Base-by-base conservation (phyloP, 1,140 invertebrate species). In the Melitaea cinxia region DNA sequence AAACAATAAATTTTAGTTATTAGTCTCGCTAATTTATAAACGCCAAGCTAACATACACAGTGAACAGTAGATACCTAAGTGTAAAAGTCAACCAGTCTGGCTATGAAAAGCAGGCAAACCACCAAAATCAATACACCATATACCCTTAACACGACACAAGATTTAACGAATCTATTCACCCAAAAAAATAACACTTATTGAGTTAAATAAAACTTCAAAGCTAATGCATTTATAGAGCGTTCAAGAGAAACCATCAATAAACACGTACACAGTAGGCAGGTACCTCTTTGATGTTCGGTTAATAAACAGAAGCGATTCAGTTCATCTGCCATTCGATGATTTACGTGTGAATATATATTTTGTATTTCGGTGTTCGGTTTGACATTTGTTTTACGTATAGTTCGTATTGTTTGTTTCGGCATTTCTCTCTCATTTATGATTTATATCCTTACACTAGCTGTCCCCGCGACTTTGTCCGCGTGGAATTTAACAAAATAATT, bases 271-370 rank as follows among this genome's bases (percentile, higher is more conserved):
- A 28, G 19, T 12, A n/a, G n/a, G n/a, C n/a, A n/a, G n/a, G n/a
- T n/a, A n/a, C n/a, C 50, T 59, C 62, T 70, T 74, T 74, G 69
- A 68, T 71, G 58, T 65, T 45, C 14, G 62, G 62, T 73, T 65
- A 66, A 69, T 73, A 66, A 66, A 73, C 55, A 17, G 37, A 53
- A 61, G 26, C 37, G 39, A 62, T 62, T 47, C 37, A 45, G 21
- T 45, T 42, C 42, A 19, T 47, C 37, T 42, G 14, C 54, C 52
- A 39, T 45, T 62, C 23, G 9, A 23, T 21, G n/a, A 23, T 47
- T 21, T 47, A 47, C 21, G 42, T 23, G 17, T 47, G 19, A 23
- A 21, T 9, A 14, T n/a, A 39, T 39, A 14, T 17, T 42, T 39
- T 4, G 2, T 42, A 9, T 17, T 42, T 42, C 35, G n/a, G 14